These are phyloP conservation scores for Pterostichus madidus DNA, from an alignment of 2,888 invertebrate species.

Conservation along the genomic window DNA sequence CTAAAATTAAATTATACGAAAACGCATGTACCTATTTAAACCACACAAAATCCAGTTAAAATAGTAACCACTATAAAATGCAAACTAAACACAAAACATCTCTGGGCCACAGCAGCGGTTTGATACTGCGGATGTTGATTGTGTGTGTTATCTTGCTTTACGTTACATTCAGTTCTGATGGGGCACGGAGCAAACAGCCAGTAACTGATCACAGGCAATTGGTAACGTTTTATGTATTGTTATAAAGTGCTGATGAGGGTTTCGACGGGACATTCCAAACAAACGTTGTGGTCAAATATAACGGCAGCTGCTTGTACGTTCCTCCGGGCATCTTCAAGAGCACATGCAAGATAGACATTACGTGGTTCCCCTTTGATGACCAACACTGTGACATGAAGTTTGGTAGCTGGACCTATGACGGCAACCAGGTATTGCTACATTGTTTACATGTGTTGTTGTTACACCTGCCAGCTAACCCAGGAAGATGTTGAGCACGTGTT, in stretches of 20 bases:
- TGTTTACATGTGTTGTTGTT: slow-evolving; percentile 68
- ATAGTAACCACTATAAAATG: slow-evolving; percentile 18
- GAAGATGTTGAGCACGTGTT: too few species aligned
- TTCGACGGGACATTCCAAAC: slow-evolving; percentile 99
- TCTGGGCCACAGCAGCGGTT: slow-evolving; percentile 59
- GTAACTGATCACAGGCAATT: slow-evolving; percentile 69
- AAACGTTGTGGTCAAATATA: slow-evolving; percentile 99
- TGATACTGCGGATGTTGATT: slow-evolving; percentile 28
- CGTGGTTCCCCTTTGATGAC: slow-evolving; percentile 99
- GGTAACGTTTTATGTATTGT: slow-evolving; percentile 76
- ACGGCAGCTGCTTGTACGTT: slow-evolving; percentile 99
- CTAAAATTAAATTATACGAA: slow-evolving; percentile 28
- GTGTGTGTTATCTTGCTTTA: not conserved
- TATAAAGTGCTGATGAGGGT: slow-evolving; percentile 98
- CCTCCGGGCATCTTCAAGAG: slow-evolving; percentile 99
- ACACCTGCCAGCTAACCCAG: too few species aligned
- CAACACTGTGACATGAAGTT: slow-evolving; percentile 99
- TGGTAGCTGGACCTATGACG: slow-evolving; percentile 99
- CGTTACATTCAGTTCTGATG: slow-evolving; percentile 13
- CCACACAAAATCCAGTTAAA: not conserved
- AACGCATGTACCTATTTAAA: slow-evolving; percentile 43
- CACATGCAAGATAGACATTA: slow-evolving; percentile 99
- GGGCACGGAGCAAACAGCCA: not conserved
- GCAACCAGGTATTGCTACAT: slow-evolving; percentile 88
- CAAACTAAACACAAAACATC: slow-evolving; percentile 30